Conservation (phyloP, 2,113 vertebrate species). For the Indicator maculatus region DNA sequence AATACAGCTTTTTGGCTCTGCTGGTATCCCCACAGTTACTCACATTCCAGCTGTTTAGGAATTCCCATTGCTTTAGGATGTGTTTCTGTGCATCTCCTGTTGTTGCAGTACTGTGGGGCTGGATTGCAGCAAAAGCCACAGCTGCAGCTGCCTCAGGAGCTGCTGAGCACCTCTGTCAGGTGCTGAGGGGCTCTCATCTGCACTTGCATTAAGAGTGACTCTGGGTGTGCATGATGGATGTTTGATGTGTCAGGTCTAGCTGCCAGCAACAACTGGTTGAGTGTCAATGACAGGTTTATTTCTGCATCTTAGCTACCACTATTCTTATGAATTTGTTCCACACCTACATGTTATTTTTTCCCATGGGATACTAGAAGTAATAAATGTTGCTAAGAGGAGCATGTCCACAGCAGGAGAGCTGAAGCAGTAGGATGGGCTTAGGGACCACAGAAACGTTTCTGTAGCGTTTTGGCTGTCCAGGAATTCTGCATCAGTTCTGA, state of each 20-base stretch:
- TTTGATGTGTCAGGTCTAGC: neutral
- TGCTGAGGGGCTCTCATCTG: neutral
- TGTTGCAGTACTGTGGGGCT: neutral
- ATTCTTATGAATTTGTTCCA: neutral
- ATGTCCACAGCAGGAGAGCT: neutral
- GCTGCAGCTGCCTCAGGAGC: neutral
- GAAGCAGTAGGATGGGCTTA: neutral
- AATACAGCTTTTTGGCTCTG: slow-evolving; percentile 9
- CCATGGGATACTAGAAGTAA: neutral
- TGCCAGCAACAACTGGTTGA: neutral
- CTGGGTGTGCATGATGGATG: neutral
- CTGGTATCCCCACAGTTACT: neutral
- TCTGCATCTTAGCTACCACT: neutral
- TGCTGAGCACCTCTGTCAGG: neutral
- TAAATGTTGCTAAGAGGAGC: neutral
- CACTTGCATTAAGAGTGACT: accelerated
- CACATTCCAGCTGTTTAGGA: neutral
- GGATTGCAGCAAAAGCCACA: neutral
- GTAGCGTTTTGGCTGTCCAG: neutral
- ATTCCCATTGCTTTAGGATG: neutral
- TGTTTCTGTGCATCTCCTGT: neutral
- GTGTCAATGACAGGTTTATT: neutral
- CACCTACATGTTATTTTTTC: neutral
- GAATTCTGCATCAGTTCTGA: neutral
- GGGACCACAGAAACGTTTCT: neutral